Base-by-base conservation (phyloP, 2,113 vertebrate species). In the Leuciscus idus region DNA sequence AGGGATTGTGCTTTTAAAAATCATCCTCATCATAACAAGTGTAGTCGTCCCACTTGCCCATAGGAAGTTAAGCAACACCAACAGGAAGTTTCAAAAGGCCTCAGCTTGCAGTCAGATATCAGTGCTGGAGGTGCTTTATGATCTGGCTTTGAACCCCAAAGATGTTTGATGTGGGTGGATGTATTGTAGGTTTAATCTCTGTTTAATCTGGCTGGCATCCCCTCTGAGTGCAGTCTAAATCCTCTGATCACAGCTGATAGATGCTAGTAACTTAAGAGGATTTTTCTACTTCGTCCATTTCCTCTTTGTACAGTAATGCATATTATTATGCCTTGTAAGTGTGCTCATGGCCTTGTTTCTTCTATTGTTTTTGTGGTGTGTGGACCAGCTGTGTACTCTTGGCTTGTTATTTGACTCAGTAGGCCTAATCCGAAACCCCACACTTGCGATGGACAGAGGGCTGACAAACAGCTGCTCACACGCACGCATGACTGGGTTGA, bases 141-240 rank as follows among this genome's bases (percentile, higher is more conserved):
- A 10, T 78, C 87, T 89, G 89, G 90, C 87, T 89, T 84, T 75
- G 12, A 43, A 72, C 88, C 85, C 87, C 62, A 89, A 82, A 87
- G 88, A 92, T 89, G 88, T 91, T 91, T 90, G 90, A 92, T 90
- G 89, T 87, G 61, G 89, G 90, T 93, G 76, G 80, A 91, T 90
- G 21, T 88, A 88, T 90, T 90, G 36, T 33, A 39, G 68, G 83
- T 91, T 92, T 93, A 92, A 93, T 93, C 90, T 92, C 64, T 72
- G 91, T 92, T 88, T 93, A 92, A 92, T 93, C 88, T 84, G 11
- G 36, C 89, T 78, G 26, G 7, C n/a, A 30, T 33, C 75, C 75
- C 48, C 75, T 13, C 50, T 9, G 75, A 21, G 59, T 48, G 2
- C 46, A 46, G 55, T 48, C 82, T 87, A 88, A 78, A 81, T 82